A percentile compares a stretch with the other conserved stretches of the same genome.
Conservation (phyloP, 2,113 vertebrate genomes). For the Pteronura brasiliensis region DNA sequence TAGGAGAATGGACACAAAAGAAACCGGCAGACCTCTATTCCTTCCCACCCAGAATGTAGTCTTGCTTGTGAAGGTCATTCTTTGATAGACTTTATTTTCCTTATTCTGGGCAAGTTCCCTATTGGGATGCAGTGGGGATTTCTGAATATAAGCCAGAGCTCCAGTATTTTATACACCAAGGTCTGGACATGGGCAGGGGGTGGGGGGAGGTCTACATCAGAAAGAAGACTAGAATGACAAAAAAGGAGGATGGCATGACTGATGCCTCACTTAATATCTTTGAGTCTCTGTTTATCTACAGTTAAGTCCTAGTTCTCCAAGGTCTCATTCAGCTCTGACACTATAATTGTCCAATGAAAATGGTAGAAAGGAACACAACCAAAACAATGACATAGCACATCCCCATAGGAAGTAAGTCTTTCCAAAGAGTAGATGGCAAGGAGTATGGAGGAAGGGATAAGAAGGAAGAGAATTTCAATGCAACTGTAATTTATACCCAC, state of each 20-base stretch:
- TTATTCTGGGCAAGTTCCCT: neutral
- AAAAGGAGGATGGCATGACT: too few species aligned
- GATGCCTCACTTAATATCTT: neutral
- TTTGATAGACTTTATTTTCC: neutral
- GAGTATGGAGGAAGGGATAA: neutral
- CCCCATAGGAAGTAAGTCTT: neutral
- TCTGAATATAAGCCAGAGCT: neutral
- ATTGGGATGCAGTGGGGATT: neutral
- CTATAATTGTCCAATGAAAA: neutral
- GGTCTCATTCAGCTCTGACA: neutral
- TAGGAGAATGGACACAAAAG: neutral
- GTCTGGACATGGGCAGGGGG: neutral
- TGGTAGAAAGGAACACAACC: neutral
- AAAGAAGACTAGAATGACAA: neutral
- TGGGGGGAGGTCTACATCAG: fast-evolving
- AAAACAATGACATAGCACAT: neutral
- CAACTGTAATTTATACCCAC: neutral
- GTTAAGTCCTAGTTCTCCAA: neutral
- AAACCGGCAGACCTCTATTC: neutral
- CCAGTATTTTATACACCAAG: neutral
- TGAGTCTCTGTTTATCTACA: neutral
- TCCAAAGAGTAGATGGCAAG: neutral
- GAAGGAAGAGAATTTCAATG: neutral
- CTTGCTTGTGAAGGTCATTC: neutral
- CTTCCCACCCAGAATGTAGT: neutral